Evolutionary conservation across 2,888 invertebrate species (phyloP), one percentile per base, ranked within the genome.

Genomic region (Dichetophora obliterata): DNA sequence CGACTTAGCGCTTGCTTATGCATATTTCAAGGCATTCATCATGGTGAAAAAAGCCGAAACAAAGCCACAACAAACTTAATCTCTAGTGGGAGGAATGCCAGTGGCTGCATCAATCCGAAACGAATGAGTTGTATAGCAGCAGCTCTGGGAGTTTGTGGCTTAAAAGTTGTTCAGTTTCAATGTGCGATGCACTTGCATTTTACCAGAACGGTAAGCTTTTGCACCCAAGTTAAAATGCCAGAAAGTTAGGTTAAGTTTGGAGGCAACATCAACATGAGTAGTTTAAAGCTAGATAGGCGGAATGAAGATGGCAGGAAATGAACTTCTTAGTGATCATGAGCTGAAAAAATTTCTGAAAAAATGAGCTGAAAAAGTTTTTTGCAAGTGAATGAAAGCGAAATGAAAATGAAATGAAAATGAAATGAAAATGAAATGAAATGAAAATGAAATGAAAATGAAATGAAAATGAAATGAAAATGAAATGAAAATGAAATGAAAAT

Each of bases 21-120:
- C 37, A 54, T 34, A 71, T 54, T 54, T 50, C 50, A 68, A 48
- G 22, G 68, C 68, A 68, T 68, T 71, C 71, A 59, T 71, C 71
- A 54, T 34, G 19, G n/a, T 11, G 22, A 54, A 27, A 70, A 54
- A 71, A 19, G 19, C n/a, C 34, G 34, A 71, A 71, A 71, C 57
- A 71, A 71, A 59, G 27, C 71, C 59, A 43, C 59, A 71, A 71
- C 57, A 71, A 68, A 57, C 22, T 71, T 71, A 71, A 71, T 71
- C 57, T 57, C 57, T 31, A 57, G 34, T 22, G 57, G n/a, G 22
- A n/a, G 37, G 19, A 48, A n/a, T 68, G 24, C 24, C 1, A 6
- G 43, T 9, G 37, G 54, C 2, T 57, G 50, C 14, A 4, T 27
- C 16, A 37, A 22, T 8, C 37, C 59, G 19, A 71, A 43, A 43